Evolutionary conservation across 2,113 vertebrate species (phyloP).

Genomic region (Thymallus thymallus): DNA sequence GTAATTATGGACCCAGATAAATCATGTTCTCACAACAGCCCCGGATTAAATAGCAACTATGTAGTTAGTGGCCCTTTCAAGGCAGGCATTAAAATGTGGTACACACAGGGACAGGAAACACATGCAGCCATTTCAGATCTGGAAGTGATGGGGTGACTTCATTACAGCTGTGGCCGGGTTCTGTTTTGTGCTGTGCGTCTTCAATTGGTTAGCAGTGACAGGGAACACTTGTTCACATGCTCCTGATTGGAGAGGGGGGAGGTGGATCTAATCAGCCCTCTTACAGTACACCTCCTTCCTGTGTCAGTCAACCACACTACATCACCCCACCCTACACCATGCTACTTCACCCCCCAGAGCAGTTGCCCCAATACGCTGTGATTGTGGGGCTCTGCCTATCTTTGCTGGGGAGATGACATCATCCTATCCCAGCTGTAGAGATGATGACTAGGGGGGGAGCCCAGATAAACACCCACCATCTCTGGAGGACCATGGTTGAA

Average conservation of each 20-base stretch:
- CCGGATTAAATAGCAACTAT: constrained; percentile 41
- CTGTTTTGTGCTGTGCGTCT: constrained; percentile 19
- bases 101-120: constrained; percentile 16
- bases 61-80: constrained; percentile 12
- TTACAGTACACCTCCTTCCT: constrained; percentile 15
- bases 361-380: constrained; percentile 40
- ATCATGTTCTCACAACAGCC: constrained; percentile 58
- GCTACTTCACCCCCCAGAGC: constrained; percentile 5
- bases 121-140: constrained; percentile 38
- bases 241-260: constrained; percentile 47
- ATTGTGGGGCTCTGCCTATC: constrained; percentile 57
- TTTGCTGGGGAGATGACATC: constrained; percentile 65
- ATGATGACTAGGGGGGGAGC: constrained; percentile 36
- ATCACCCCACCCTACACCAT: neutral
- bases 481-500: constrained; percentile 20
- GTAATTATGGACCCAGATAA: constrained; percentile 62
- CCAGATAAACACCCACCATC: constrained; percentile 30
- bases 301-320: constrained; percentile 53
- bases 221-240: constrained; percentile 49
- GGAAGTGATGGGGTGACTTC: constrained; percentile 34
- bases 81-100: constrained; percentile 1
- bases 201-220: constrained; percentile 29
- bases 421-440: constrained; percentile 60
- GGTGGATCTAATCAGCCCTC: constrained; percentile 17
- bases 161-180: constrained; percentile 9